A percentile compares a stretch with the other conserved stretches of the same genome.
These are phyloP conservation scores for Drosophila azteca DNA, from an alignment of 1,140 invertebrate genomes.

Conservation along the genomic window DNA sequence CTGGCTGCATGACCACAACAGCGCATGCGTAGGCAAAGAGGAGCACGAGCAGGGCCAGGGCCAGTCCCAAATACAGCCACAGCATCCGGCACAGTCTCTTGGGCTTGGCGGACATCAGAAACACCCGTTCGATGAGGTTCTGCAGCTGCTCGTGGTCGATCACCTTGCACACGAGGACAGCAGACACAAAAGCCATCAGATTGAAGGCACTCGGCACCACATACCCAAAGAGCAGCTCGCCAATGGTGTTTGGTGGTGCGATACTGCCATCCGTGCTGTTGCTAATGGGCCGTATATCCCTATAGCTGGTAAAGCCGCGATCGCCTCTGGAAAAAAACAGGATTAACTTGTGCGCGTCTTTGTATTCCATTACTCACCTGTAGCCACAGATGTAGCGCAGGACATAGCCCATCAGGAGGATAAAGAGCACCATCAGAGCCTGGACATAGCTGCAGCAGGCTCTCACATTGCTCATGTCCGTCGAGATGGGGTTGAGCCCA, in stretches of 20 bases:
- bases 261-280: constrained; percentile 51
- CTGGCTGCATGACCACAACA: constrained; percentile 86
- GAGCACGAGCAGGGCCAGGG: constrained; percentile 87
- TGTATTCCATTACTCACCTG: constrained; percentile 84
- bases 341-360: background rate
- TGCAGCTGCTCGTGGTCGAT: constrained; percentile 94
- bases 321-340: constrained; percentile 86
- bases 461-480: constrained; percentile 86
- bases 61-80: constrained; percentile 89
- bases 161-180: constrained; percentile 90
- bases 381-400: constrained; percentile 91
- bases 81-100: constrained; percentile 87
- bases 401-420: constrained; percentile 89
- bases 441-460: constrained; percentile 88
- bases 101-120: constrained; percentile 84
- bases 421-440: constrained; percentile 87
- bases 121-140: constrained; percentile 94
- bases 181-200: constrained; percentile 90
- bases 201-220: constrained; percentile 91
- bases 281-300: constrained; percentile 61
- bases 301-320: constrained; percentile 88
- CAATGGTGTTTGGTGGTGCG: constrained; percentile 83
- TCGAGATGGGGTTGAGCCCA: constrained; percentile 88
- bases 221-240: constrained; percentile 90
- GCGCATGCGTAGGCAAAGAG: constrained; percentile 87